phyloP scores from a whole-genome alignment of 2,797 vertebrate species.

The Hypotaenidia okinawae region DNA sequence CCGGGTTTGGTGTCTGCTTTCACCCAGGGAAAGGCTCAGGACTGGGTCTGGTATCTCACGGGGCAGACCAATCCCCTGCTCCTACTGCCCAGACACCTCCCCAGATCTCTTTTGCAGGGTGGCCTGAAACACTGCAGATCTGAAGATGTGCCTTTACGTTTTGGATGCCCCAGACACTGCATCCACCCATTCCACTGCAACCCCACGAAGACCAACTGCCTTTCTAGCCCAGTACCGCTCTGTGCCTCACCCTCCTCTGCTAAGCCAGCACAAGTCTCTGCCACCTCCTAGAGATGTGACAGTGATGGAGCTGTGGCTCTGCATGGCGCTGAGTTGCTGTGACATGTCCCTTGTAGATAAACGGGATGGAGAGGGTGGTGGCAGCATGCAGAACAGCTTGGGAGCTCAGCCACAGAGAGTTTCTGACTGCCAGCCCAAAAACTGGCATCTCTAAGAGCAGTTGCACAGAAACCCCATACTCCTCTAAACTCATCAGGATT shows the following conservation, averaged over 20 bases:
- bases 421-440: not conserved
- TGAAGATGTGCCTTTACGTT: not conserved
- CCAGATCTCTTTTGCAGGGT: not conserved
- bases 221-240: not conserved
- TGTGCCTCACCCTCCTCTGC: not conserved
- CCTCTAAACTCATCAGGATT: not conserved
- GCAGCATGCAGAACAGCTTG: not conserved
- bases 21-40: not conserved
- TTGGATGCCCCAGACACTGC: not conserved
- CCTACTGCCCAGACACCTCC: not conserved
- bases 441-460: not conserved
- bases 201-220: not conserved
- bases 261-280: not conserved
- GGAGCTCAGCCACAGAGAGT: not conserved
- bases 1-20: rapidly evolving
- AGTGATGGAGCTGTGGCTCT: not conserved
- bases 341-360: not conserved
- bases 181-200: not conserved
- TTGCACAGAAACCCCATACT: not conserved
- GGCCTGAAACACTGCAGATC: not conserved
- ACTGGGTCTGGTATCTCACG: rapidly evolving
- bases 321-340: rapidly evolving
- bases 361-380: not conserved
- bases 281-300: not conserved
- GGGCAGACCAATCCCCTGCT: not conserved